Percentiles rank a stretch among this genome's conserved stretches.
phyloP scores from a whole-genome alignment of 2,888 invertebrate species.

The Tromatobia lineatoria region DNA sequence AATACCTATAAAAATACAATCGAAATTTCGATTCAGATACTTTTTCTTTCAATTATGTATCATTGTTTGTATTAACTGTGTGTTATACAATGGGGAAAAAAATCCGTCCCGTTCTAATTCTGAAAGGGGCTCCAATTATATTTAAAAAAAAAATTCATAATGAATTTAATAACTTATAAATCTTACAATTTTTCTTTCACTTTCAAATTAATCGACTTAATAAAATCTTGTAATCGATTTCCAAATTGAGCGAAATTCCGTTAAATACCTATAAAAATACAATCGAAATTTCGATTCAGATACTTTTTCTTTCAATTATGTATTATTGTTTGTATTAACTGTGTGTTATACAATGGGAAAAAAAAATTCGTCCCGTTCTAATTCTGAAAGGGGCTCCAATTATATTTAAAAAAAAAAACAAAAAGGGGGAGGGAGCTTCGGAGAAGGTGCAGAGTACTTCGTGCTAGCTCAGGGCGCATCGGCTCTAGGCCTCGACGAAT shows the following conservation, averaged over 20 bases:
- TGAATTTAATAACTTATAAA: too few species aligned
- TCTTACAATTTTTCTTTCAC: too few species aligned
- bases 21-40: neutral
- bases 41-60: too few species aligned
- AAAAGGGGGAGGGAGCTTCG: slow-evolving; percentile 2
- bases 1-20: neutral
- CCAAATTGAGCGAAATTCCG: neutral
- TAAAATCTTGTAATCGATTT: too few species aligned
- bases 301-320: too few species aligned
- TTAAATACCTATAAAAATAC: neutral
- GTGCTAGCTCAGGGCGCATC: slow-evolving; percentile 56
- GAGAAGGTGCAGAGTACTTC: slow-evolving; percentile 23
- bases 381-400: slow-evolving; percentile 79
- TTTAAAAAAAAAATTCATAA: slow-evolving; percentile 40
- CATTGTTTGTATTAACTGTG: too few species aligned
- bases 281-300: neutral
- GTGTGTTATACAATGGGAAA: neutral
- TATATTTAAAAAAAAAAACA: slow-evolving; percentile 72
- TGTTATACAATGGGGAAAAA: neutral
- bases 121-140: slow-evolving; percentile 79
- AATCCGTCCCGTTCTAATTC: slow-evolving; percentile 74
- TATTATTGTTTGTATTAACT: too few species aligned
- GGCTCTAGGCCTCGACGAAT: slow-evolving; percentile 37
- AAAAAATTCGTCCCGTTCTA: slow-evolving; percentile 66
- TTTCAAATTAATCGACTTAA: too few species aligned